These are phyloP conservation scores for Strigamia crassipes DNA, from an alignment of 2,888 invertebrate genomes.

Conservation along the genomic window DNA sequence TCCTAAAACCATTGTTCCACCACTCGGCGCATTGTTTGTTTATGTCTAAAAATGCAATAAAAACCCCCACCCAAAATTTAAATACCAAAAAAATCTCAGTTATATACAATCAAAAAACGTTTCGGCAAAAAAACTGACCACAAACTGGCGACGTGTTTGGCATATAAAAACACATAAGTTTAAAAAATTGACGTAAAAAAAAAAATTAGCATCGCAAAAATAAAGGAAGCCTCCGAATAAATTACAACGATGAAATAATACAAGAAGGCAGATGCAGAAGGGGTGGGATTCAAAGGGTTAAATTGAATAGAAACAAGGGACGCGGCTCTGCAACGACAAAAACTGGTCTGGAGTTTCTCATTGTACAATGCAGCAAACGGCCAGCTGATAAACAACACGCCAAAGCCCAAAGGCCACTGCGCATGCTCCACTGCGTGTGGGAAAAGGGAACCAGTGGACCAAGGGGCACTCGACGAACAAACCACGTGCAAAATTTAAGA, in stretches of 20 bases:
- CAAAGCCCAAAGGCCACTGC: slow-evolving; percentile 22
- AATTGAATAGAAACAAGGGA: slow-evolving; percentile 42
- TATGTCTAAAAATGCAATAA: too few relatives aligned
- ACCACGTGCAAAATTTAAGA: slow-evolving; percentile 30
- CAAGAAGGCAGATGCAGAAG: slow-evolving; percentile 31
- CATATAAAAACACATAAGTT: neutral
- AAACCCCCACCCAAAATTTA: neutral
- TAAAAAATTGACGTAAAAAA: neutral
- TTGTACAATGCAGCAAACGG: slow-evolving; percentile 20
- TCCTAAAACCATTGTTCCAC: too few relatives aligned
- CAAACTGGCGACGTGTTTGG: neutral
- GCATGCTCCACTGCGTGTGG: slow-evolving; percentile 29
- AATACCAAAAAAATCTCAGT: neutral
- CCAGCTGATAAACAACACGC: slow-evolving; percentile 36
- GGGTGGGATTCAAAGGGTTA: slow-evolving; percentile 29
- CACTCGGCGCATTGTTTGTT: too few relatives aligned
- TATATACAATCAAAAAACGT: neutral
- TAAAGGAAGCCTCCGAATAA: slow-evolving; percentile 10
- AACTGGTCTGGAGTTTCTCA: slow-evolving; percentile 1
- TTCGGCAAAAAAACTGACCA: neutral
- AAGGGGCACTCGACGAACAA: slow-evolving; percentile 25
- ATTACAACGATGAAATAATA: slow-evolving; percentile 42
- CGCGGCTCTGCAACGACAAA: slow-evolving; percentile 26
- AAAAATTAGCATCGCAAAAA: neutral
- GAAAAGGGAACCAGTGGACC: slow-evolving; percentile 36